These are phyloP conservation scores for Ephestia elutella DNA, from an alignment of 1,140 invertebrate species.

Conservation along the genomic window DNA sequence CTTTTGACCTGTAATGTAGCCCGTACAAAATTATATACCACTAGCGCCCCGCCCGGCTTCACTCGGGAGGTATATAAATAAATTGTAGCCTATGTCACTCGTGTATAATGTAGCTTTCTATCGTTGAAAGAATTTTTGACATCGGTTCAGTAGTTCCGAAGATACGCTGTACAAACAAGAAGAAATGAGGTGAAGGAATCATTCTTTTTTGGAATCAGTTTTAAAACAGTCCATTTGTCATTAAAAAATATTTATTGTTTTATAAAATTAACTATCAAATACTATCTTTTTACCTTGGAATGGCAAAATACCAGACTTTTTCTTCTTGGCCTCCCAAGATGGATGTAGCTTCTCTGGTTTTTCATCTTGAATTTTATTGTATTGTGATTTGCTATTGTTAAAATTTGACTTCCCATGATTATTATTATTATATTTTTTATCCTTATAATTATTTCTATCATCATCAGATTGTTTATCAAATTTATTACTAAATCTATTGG, in stretches of 20 bases:
- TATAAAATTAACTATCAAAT: conserved; percentile 39
- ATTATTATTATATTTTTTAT: conserved; percentile 24
- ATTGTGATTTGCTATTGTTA: conserved; percentile 15
- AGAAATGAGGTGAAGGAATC: too few species aligned
- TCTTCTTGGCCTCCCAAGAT: conserved; percentile 77
- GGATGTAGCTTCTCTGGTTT: conserved; percentile 74
- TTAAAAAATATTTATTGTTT: neutral
- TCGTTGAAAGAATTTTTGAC: too few species aligned
- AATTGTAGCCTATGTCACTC: too few species aligned
- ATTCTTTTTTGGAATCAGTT: too few species aligned
- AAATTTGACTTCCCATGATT: conserved; percentile 16
- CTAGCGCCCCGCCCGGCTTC: too few species aligned
- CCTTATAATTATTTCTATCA: conserved; percentile 21
- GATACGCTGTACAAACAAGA: too few species aligned
- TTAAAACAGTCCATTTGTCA: too few species aligned
- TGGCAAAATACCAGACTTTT: conserved; percentile 59
- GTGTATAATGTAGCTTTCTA: too few species aligned
- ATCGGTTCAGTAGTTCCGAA: too few species aligned
- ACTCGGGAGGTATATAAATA: too few species aligned
- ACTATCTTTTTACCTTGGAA: conserved; percentile 70
- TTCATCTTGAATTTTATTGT: conserved; percentile 18
- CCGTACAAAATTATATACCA: too few species aligned
- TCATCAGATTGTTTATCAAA: conserved; percentile 12
- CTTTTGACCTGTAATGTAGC: neutral
- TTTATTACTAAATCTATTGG: conserved; percentile 26